Evolutionary conservation across 2,888 invertebrate species (phyloP).

Genomic region (Drosophila paramelanica): DNA sequence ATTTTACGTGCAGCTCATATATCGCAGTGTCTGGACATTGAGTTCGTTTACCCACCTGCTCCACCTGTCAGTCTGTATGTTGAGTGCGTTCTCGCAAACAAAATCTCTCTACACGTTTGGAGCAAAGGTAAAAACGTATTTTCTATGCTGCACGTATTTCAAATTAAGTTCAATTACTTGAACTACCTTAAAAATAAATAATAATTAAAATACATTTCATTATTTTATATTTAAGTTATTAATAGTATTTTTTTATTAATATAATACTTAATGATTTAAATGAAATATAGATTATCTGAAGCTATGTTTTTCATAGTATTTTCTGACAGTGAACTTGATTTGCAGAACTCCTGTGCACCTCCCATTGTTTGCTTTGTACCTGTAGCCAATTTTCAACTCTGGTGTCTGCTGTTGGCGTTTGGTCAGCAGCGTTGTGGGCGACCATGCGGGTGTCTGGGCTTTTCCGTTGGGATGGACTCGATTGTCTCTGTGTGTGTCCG

Average conservation of each 20-base stretch:
- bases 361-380: constrained; percentile 59
- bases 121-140: too few relatives aligned
- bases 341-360: constrained; percentile 20
- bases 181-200: too few relatives aligned
- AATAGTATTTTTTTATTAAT: too few relatives aligned
- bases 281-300: too few relatives aligned
- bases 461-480: constrained; percentile 8
- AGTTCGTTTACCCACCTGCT: constrained; percentile 58
- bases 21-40: constrained; percentile 42
- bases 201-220: too few relatives aligned
- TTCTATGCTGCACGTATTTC: too few relatives aligned
- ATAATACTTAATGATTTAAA: too few relatives aligned
- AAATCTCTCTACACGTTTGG: neutral
- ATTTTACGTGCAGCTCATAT: constrained; percentile 73
- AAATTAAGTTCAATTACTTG: too few relatives aligned
- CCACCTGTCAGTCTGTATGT: too few relatives aligned
- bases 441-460: constrained; percentile 28
- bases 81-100: neutral
- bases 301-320: too few relatives aligned
- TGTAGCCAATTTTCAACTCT: constrained; percentile 73
- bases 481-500: constrained; percentile 10
- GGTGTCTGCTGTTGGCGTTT: constrained; percentile 67
- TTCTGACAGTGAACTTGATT: constrained; percentile 8
- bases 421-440: constrained; percentile 61
- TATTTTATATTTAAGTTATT: too few relatives aligned